A percentile compares a stretch with the other conserved stretches of the same genome.
phyloP scores from a whole-genome alignment of 2,888 invertebrate genomes.

The Agrochola litura region DNA sequence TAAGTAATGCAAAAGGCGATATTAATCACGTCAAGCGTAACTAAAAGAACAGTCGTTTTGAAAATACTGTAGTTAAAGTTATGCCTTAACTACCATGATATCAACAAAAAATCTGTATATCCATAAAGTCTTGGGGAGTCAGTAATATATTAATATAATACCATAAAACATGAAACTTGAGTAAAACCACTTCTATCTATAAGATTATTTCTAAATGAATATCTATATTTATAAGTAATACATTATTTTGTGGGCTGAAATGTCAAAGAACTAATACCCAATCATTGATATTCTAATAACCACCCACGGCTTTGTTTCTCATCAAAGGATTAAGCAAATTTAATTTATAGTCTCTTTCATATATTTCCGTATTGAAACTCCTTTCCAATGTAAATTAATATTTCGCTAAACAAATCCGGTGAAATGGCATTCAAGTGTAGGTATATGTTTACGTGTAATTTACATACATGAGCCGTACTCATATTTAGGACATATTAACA shows the following conservation, averaged over 20 bases:
- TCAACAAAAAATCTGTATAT: background rate
- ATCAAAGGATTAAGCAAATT: slow-evolving; percentile 30
- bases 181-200: background rate
- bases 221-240: background rate
- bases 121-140: background rate
- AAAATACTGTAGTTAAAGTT: background rate
- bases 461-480: slow-evolving; percentile 40
- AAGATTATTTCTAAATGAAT: background rate
- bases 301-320: slow-evolving; percentile 18
- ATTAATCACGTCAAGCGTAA: background rate
- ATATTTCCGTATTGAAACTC: slow-evolving; percentile 15
- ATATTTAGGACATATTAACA: slow-evolving; percentile 41
- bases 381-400: slow-evolving; percentile 30
- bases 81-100: too few relatives aligned
- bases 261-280: slow-evolving; percentile 27
- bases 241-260: slow-evolving; percentile 8
- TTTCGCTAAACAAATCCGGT: slow-evolving; percentile 33
- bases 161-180: background rate
- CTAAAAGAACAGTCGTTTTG: background rate
- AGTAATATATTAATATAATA: background rate
- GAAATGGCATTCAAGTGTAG: slow-evolving; percentile 39
- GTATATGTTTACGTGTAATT: slow-evolving; percentile 40
- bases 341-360: slow-evolving; percentile 5
- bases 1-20: background rate
- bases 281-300: slow-evolving; percentile 20